Conservation (phyloP, 1,140 invertebrate genomes). For the Archivesica marissinica region DNA sequence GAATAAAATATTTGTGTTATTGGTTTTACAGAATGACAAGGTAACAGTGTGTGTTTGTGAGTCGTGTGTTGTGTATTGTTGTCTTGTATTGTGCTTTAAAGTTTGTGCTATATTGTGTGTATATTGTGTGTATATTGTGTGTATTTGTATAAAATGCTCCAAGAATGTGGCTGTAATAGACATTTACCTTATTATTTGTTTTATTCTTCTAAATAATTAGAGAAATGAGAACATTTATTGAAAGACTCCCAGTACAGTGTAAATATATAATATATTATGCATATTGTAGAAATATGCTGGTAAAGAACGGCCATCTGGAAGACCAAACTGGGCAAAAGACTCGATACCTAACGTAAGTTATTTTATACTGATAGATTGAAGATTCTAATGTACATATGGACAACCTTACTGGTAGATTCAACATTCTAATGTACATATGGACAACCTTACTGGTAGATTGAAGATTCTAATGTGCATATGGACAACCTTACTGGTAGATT, state of each 20-base stretch:
- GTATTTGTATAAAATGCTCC: too few relatives aligned
- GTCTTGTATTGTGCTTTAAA: not conserved
- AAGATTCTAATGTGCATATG: too few relatives aligned
- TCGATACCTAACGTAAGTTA: constrained; percentile 57
- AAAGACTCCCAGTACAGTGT: too few relatives aligned
- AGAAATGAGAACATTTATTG: too few relatives aligned
- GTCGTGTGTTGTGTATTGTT: constrained; percentile 3
- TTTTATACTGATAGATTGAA: too few relatives aligned
- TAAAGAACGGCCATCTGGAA: constrained; percentile 32
- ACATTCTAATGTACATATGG: too few relatives aligned
- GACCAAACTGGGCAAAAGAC: constrained; percentile 57
- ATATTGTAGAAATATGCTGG: constrained; percentile 46
- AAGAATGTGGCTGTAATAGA: not conserved
- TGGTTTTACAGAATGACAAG: constrained; percentile 10
- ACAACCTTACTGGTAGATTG: too few relatives aligned
- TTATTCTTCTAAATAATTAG: too few relatives aligned
- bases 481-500: too few relatives aligned
- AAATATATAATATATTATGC: too few relatives aligned
- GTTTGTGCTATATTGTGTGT: not conserved
- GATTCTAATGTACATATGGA: too few relatives aligned
- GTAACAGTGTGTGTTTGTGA: not conserved
- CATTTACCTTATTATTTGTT: not conserved
- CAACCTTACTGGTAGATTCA: too few relatives aligned
- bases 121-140: not conserved
- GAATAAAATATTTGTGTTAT: not conserved